Base-by-base conservation (phyloP, 2,888 invertebrate genomes). In the Rhagophthalmus giganteus region DNA sequence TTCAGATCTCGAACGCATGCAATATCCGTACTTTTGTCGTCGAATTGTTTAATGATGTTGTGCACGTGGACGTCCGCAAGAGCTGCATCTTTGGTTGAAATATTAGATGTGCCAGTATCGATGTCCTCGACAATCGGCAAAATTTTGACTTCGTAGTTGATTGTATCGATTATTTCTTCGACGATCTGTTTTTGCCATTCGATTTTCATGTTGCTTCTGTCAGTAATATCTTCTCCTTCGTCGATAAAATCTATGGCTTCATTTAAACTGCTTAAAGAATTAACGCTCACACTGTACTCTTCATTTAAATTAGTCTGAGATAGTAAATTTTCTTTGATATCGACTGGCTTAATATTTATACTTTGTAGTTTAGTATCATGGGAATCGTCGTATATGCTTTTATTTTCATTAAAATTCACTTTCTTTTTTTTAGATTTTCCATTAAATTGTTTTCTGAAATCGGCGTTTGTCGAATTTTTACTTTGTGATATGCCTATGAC, bases 201-300 rank as follows among this genome's bases (percentile, higher is more conserved):
- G 7, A 61, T 60, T 7, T 66, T 65, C 74, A 75, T 75, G 48
- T 71, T 74, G 31, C 73, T 71, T 27, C 76, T 61, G 60, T 76
- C 76, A 2, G 73, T 73, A 37, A 74, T 60, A 57, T 74, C 74
- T 37, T 69, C 64, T 14, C 71, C 72, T 59, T 72, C 72, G 50
- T 76, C 76, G 12, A 76, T 76, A 57, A 70, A 76, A 41, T 68
- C 66, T 27, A 76, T 70, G 41, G 60, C 68, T 47, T 74, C 73
- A 44, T 74, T 72, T 42, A 73, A 60, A 59, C 73, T 72, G 8
- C 68, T 69, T 51, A 75, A 63, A 55, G 74, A 74, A 27, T 66
- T 71, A 8, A 73, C 66, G 55, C 75, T 75, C 5, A 75, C 59
- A 57, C 74, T 75, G 60, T 71, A 71, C 33, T 69, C 72, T 31